Conservation (phyloP, 2,113 vertebrate species). For the Okapia johnstoni region DNA sequence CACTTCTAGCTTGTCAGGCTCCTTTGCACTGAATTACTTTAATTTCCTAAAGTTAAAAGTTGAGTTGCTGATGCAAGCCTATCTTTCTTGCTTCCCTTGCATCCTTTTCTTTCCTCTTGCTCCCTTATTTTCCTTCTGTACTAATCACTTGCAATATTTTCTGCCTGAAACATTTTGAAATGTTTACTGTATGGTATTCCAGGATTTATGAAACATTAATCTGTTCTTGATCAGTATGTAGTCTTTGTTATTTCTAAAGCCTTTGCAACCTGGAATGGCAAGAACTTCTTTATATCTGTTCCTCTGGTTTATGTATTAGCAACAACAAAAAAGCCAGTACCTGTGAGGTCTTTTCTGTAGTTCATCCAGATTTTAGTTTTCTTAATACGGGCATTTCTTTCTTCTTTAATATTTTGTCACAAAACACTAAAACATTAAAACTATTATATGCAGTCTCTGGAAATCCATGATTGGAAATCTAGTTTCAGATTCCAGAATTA, state of each 20-base stretch:
- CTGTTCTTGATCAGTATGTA: neutral
- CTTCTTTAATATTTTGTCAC: conserved; percentile 8
- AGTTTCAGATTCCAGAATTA: neutral
- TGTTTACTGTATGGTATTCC: neutral
- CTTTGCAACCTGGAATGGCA: neutral
- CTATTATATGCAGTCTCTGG: neutral
- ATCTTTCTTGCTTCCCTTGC: neutral
- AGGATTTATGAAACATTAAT: neutral
- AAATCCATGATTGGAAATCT: conserved; percentile 2
- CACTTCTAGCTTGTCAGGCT: neutral
- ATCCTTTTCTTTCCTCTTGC: neutral
- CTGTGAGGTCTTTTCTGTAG: neutral
- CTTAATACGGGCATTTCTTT: neutral
- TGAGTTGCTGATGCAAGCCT: neutral
- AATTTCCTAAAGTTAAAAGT: neutral
- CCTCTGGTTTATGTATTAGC: neutral
- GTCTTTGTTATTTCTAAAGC: neutral
- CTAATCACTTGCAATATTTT: neutral
- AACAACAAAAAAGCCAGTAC: neutral
- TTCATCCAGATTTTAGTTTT: neutral
- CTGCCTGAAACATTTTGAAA: neutral
- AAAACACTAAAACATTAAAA: neutral
- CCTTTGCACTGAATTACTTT: neutral
- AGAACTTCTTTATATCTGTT: neutral
- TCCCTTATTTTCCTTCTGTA: neutral